These are phyloP conservation scores for Xenops minutus DNA, from an alignment of 2,797 vertebrate species.

Conservation along the genomic window DNA sequence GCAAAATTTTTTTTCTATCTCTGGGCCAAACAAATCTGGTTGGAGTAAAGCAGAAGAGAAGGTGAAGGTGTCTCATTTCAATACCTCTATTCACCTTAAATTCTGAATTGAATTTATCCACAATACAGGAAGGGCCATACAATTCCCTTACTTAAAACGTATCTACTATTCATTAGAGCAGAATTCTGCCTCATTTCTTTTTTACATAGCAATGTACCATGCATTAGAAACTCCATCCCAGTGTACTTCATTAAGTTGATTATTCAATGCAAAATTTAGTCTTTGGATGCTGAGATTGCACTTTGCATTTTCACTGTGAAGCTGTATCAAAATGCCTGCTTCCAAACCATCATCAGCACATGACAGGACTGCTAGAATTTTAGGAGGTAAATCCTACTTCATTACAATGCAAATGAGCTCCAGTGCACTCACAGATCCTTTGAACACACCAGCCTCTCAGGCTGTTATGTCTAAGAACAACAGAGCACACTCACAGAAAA, in stretches of 20 bases:
- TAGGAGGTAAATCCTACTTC: not conserved
- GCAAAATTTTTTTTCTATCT: not conserved
- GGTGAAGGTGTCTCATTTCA: not conserved
- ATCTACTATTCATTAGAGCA: conserved; percentile 43
- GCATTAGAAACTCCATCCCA: not conserved
- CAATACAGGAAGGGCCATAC: not conserved
- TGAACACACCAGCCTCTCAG: not conserved
- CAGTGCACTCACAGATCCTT: not conserved
- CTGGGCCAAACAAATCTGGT: not conserved
- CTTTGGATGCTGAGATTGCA: not conserved
- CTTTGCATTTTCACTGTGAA: not conserved
- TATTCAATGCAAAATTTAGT: not conserved
- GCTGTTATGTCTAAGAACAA: not conserved
- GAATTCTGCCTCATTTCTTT: conserved; percentile 28
- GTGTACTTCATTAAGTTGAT: not conserved
- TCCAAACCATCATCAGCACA: not conserved
- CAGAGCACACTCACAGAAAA: not conserved
- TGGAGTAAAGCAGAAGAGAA: not conserved
- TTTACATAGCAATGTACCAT: not conserved
- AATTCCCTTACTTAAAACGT: conserved; percentile 53
- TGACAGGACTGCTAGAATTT: conserved; percentile 22
- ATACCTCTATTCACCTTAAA: not conserved
- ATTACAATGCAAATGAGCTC: not conserved
- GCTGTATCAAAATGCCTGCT: not conserved
- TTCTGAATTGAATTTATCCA: conserved; percentile 25